phyloP scores from a whole-genome alignment of 2,797 vertebrate genomes.

The Squalus acanthias region DNA sequence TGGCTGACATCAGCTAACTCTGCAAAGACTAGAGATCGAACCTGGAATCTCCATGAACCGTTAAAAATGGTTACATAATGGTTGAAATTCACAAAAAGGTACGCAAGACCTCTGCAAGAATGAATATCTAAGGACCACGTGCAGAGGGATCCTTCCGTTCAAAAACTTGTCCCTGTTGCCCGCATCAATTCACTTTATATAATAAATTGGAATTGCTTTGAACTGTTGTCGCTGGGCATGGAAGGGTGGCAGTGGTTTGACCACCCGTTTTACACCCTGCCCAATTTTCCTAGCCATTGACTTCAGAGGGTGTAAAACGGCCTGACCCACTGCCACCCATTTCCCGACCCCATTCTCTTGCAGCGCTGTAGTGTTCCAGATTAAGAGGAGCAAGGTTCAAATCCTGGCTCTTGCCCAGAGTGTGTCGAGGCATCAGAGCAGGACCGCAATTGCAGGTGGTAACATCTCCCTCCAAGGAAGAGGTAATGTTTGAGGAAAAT shows the following conservation, averaged over 20 bases:
- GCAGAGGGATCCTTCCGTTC: not conserved
- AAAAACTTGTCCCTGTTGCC: not conserved
- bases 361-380: not conserved
- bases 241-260: not conserved
- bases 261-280: not conserved
- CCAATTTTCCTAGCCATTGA: not conserved
- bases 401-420: not conserved
- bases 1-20: not conserved
- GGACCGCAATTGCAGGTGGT: not conserved
- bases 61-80: not conserved
- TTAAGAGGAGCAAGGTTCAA: not conserved
- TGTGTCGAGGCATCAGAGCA: not conserved
- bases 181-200: not conserved
- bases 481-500: not conserved
- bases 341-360: not conserved
- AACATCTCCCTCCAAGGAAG: not conserved
- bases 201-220: not conserved
- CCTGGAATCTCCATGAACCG: not conserved
- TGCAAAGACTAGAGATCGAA: not conserved
- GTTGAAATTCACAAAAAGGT: not conserved
- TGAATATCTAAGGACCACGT: not conserved
- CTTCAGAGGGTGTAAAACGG: not conserved
- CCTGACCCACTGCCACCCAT: not conserved
- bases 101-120: not conserved
- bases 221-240: not conserved